Conservation (phyloP, 2,888 invertebrate species). For the Uloborus plumipes region DNA sequence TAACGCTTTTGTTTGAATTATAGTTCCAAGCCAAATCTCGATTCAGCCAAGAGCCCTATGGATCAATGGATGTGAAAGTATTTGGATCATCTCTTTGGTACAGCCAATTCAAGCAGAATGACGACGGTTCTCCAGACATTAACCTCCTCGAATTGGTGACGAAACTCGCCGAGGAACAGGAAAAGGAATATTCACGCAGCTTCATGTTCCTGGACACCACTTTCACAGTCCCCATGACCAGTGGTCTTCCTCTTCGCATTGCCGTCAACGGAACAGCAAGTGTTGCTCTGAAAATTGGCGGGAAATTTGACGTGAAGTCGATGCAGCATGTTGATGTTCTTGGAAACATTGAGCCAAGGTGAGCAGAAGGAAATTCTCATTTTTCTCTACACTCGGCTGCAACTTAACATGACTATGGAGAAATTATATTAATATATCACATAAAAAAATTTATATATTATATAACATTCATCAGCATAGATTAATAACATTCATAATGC, state of each 20-base stretch:
- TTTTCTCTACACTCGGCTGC: too few species aligned
- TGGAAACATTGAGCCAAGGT: constrained; percentile 87
- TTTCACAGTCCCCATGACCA: constrained; percentile 85
- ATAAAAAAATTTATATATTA: too few species aligned
- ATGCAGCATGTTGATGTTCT: constrained; percentile 78
- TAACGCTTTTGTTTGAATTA: constrained; percentile 66
- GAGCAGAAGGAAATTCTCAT: too few species aligned
- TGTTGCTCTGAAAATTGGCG: constrained; percentile 85
- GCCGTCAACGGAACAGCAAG: constrained; percentile 89
- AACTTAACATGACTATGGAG: too few species aligned
- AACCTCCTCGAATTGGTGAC: constrained; percentile 73
- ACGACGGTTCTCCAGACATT: constrained; percentile 32
- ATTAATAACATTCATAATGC: too few species aligned
- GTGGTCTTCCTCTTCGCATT: constrained; percentile 88
- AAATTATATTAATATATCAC: too few species aligned
- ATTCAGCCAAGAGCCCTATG: constrained; percentile 70
- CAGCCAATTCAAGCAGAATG: constrained; percentile 70
- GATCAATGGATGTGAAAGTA: constrained; percentile 70
- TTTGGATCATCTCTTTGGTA: constrained; percentile 64
- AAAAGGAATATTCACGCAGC: constrained; percentile 87
- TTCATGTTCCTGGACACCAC: constrained; percentile 88
- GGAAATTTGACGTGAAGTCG: constrained; percentile 79
- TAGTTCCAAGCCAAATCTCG: constrained; percentile 68
- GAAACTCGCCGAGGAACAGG: constrained; percentile 77
- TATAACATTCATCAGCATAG: too few species aligned